Conservation (phyloP, 2,113 vertebrate species). For the Neogale vison region DNA sequence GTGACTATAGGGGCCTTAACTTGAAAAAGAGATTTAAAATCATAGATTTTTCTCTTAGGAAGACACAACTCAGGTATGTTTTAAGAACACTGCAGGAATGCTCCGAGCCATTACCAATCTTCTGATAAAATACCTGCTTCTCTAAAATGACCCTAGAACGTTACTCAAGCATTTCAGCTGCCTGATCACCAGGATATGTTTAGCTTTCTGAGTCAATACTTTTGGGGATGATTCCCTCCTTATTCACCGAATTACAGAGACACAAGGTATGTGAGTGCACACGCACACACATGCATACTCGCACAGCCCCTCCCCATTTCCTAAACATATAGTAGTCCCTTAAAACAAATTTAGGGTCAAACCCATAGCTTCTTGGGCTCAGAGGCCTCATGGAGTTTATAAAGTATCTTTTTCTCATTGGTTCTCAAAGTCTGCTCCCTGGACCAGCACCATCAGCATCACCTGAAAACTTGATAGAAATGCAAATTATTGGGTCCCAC, state of each 20-base stretch:
- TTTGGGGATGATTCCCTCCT: neutral
- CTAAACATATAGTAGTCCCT: neutral
- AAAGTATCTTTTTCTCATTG: neutral
- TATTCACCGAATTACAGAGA: neutral
- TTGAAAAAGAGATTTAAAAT: constrained; percentile 9
- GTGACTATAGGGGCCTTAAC: neutral
- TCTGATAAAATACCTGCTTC: neutral
- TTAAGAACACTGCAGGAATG: neutral
- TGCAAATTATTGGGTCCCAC: neutral
- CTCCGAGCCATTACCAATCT: neutral
- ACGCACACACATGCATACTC: neutral
- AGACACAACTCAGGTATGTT: neutral
- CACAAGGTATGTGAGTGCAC: neutral
- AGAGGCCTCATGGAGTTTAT: neutral
- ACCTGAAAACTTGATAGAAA: neutral
- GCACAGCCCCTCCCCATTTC: neutral
- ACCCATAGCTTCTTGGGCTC: neutral
- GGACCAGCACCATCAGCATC: neutral
- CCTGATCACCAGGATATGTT: neutral
- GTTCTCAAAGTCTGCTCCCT: neutral
- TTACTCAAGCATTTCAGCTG: neutral
- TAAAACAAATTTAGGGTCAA: neutral
- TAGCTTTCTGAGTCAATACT: neutral
- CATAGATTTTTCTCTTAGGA: neutral
- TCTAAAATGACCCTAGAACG: neutral